Evolutionary conservation across 2,113 vertebrate genomes (phyloP), one percentile per base, ranked within the genome.

Genomic region (Otocyon megalotis): DNA sequence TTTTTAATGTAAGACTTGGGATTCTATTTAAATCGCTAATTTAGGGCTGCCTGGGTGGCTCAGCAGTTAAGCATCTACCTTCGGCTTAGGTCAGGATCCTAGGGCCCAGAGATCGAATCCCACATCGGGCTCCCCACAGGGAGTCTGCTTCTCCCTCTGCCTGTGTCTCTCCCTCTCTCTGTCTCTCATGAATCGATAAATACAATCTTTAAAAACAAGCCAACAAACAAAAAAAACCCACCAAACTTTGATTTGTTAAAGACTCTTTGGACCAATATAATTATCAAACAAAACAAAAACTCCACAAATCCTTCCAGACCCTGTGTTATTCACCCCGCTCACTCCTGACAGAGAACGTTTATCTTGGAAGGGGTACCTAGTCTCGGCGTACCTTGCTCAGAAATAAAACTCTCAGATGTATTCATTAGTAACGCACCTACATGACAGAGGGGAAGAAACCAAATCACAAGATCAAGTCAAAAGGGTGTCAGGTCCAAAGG

Each of bases 391-490:
- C 13, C 58, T 48, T 43, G 28, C 63, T 95, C 48, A 72, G 28
- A 93, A 95, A 96, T 77, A 82, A 84, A 77, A 86, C 71, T 37
- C 26, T 58, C 76, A 88, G 65, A 74, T 50, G n/a, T 88, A 72
- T 28, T 35, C 20, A 82, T 71, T 74, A 96, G 22, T 60, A 80
- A 81, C 14, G 65, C 37, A 82, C 24, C 80, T 62, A 43, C 19
- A 32, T 14, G 65, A 58, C 0, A 3, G 17, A 17, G 50, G 20
- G 43, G 19, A 8, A 37, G 30, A 74, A 53, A 9, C 11, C 22
- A 71, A 86, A 19, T 17, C 37, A 16, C 0, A 1, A 8, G 30
- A 62, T 17, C 20, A 67, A 14, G 16, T 76, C 12, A 20, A 63
- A 71, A 28, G 54, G 43, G 20, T 43, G 10, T 60, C 17, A 26